Conservation (phyloP, 1,140 invertebrate species). For the Nautilus pompilius region DNA sequence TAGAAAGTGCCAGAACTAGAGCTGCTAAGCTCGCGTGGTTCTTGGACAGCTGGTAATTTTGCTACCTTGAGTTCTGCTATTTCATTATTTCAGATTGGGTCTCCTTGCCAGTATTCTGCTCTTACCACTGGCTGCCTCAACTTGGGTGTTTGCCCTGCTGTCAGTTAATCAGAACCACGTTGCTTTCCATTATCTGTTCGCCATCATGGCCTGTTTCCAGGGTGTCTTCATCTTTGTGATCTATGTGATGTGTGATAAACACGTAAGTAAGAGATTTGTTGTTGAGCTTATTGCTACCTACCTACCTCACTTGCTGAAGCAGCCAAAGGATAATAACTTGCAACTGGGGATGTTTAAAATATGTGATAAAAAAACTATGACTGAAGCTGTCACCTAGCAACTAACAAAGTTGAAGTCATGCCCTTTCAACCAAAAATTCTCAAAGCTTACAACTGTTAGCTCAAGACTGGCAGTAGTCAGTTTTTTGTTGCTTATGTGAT, state of each 20-base stretch:
- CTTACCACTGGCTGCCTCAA: conserved; percentile 71
- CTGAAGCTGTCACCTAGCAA: too few species aligned
- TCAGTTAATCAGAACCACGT: conserved; percentile 74
- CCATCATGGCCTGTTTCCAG: conserved; percentile 68
- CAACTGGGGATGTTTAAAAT: too few species aligned
- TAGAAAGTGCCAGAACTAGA: too few species aligned
- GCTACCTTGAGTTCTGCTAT: conserved; percentile 7
- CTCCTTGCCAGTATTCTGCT: conserved; percentile 75
- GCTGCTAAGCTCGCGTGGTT: not conserved
- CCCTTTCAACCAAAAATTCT: too few species aligned
- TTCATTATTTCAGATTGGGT: conserved; percentile 65
- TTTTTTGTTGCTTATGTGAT: too few species aligned
- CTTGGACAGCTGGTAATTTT: not conserved
- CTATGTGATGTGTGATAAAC: conserved; percentile 78
- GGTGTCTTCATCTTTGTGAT: conserved; percentile 76
- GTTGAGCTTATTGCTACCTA: too few species aligned
- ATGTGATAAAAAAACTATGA: too few species aligned
- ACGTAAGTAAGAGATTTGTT: conserved; percentile 68
- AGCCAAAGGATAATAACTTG: too few species aligned
- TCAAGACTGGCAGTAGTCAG: too few species aligned
- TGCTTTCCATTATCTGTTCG: conserved; percentile 70
- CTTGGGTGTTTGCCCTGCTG: conserved; percentile 78
- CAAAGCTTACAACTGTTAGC: too few species aligned
- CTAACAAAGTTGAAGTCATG: too few species aligned
- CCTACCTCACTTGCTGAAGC: too few species aligned